Evolutionary conservation across 2,797 vertebrate genomes (phyloP).

Genomic region (Meriones psammophilus): DNA sequence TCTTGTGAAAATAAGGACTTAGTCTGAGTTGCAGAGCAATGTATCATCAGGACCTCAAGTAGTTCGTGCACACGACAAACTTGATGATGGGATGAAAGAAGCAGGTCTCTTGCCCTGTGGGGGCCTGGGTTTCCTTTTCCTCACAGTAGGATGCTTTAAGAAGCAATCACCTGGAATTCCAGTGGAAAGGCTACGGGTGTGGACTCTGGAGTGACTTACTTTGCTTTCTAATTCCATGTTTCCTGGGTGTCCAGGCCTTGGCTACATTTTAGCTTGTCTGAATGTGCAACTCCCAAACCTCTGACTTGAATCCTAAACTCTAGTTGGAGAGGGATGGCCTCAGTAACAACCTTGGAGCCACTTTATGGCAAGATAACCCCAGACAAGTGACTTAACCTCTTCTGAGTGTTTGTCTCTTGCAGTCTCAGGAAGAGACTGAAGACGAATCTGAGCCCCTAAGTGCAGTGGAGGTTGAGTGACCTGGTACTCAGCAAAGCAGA

Average conservation of each 20-base stretch:
- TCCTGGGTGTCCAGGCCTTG: not conserved
- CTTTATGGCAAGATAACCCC: not conserved
- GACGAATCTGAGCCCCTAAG: not conserved
- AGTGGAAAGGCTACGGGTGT: not conserved
- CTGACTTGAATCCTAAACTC: not conserved
- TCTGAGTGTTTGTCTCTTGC: not conserved
- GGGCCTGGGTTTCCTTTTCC: not conserved
- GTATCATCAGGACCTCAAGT: not conserved
- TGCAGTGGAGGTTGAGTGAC: not conserved
- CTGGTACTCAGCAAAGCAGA: not conserved
- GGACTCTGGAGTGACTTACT: not conserved
- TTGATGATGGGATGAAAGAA: not conserved
- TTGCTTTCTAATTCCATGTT: not conserved
- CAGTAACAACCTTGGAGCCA: not conserved
- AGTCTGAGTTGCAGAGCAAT: not conserved
- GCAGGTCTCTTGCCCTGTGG: not conserved
- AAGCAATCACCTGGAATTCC: not conserved
- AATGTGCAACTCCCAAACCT: not conserved
- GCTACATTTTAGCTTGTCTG: not conserved
- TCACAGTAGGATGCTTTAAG: not conserved
- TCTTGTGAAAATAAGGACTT: constrained; percentile 22
- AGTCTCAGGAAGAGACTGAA: not conserved
- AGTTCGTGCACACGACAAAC: not conserved
- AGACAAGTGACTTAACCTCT: not conserved
- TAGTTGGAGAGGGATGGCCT: not conserved